Evolutionary conservation across 2,888 invertebrate genomes (phyloP).

Genomic region (Gerris lacustris): DNA sequence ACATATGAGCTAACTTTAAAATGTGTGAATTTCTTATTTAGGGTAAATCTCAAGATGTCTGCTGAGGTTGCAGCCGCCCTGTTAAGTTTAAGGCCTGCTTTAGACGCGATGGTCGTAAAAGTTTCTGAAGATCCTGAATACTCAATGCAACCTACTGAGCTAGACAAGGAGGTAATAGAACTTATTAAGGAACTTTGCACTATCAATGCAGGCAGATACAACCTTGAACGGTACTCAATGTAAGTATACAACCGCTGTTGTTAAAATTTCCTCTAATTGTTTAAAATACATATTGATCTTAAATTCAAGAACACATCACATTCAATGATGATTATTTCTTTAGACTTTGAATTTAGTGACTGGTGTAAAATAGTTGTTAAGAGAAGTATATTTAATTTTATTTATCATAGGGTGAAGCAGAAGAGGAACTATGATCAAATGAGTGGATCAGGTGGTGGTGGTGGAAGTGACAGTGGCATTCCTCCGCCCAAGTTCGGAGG

Average conservation of each 20-base stretch:
- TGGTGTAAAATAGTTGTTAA: too few relatives aligned
- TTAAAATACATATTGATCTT: too few relatives aligned
- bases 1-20: too few relatives aligned
- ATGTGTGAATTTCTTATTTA: slow-evolving; percentile 28
- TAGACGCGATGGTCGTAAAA: slow-evolving; percentile 71
- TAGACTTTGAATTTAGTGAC: too few relatives aligned
- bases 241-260: slow-evolving; percentile 16
- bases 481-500: slow-evolving; percentile 11
- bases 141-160: slow-evolving; percentile 50
- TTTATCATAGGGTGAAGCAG: slow-evolving; percentile 11
- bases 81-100: slow-evolving; percentile 72
- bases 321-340: too few relatives aligned
- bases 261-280: background rate
- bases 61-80: slow-evolving; percentile 64
- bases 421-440: slow-evolving; percentile 11
- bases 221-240: slow-evolving; percentile 23
- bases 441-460: slow-evolving; percentile 12
- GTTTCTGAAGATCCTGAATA: slow-evolving; percentile 69
- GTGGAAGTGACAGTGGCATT: slow-evolving; percentile 6
- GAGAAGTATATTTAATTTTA: background rate
- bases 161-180: slow-evolving; percentile 55
- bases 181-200: slow-evolving; percentile 63
- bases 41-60: slow-evolving; percentile 76
- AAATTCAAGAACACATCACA: too few relatives aligned
- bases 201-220: slow-evolving; percentile 56